Evolutionary conservation across 2,113 vertebrate species (phyloP), one percentile per base, ranked within the genome.

Genomic region (Neodon shergylaensis): DNA sequence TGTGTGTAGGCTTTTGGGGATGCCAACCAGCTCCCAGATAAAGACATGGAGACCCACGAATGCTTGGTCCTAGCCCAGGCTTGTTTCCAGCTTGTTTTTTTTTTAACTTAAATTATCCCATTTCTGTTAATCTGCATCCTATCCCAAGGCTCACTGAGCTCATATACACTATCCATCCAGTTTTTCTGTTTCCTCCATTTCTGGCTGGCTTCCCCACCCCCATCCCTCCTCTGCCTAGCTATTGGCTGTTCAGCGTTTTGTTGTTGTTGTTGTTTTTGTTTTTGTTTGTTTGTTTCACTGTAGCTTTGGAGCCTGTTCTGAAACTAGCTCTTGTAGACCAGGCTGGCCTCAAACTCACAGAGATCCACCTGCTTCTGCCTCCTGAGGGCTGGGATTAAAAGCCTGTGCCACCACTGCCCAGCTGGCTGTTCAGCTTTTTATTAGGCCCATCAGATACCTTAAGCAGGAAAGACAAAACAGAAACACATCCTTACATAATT

Each of bases 371-470:
- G 54, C 54, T 5, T 58, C 54, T 58, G 54, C 54, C 54, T 58
- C 54, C 54, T 5, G 1, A 58, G 54, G 17, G 52, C 52, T 1
- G 52, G 52, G 14, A 54, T 54, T 54, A 54, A 54, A 54, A 4
- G 52, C 14, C 0, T 54, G 52, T 1, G 14, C 52, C 0, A 54
- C 52, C 52, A 3, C 14, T 0, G 3, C 52, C 54, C 1, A 3
- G 54, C 54, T n/a, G 70, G 2, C 17, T n/a, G 19, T 72, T 72
- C 70, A 39, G 70, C 36, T 72, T 72, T 72, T 72, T 72, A 70
- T 72, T 72, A 39, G 17, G 21, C 70, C 70, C n/a, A 9, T 72
- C 70, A 21, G 19, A n/a, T 72, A n/a, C 70, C 70, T 72, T 21
- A 72, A 19, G 36, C 36, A 72, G 36, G 70, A 17, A 72, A 72